Percentiles rank a stretch among this genome's conserved stretches.
These are phyloP conservation scores for Scolopax rusticola DNA, from an alignment of 2,797 vertebrate species.

Conservation along the genomic window DNA sequence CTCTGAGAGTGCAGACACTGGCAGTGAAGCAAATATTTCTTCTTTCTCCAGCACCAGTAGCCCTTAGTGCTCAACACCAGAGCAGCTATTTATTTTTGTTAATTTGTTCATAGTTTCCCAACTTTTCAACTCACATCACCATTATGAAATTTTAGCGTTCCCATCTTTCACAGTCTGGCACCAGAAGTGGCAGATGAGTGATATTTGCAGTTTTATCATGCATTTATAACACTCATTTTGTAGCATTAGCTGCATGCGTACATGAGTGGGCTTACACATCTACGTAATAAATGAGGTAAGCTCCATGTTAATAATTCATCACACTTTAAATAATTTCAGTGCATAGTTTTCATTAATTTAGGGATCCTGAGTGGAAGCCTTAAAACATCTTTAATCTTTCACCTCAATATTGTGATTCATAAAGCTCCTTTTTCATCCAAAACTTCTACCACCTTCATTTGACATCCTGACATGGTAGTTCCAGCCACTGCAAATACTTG, in stretches of 20 bases:
- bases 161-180: neutral
- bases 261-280: neutral
- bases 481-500: neutral
- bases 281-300: neutral
- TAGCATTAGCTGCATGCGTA: neutral
- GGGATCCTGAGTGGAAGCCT: accelerated
- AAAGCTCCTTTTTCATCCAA: neutral
- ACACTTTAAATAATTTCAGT: neutral
- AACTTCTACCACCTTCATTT: neutral
- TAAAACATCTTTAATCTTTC: neutral
- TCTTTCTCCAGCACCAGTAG: too few relatives aligned
- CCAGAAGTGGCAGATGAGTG: neutral
- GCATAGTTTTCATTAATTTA: neutral
- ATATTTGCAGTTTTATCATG: neutral
- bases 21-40: too few relatives aligned
- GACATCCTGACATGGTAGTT: neutral
- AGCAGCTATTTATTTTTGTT: neutral
- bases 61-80: neutral
- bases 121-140: neutral
- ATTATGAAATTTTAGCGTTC: neutral
- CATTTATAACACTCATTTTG: neutral
- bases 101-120: neutral
- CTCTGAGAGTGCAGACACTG: too few relatives aligned
- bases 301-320: neutral
- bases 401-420: neutral